phyloP scores from a whole-genome alignment of 2,888 invertebrate species.

The Cryptosula pallasiana region DNA sequence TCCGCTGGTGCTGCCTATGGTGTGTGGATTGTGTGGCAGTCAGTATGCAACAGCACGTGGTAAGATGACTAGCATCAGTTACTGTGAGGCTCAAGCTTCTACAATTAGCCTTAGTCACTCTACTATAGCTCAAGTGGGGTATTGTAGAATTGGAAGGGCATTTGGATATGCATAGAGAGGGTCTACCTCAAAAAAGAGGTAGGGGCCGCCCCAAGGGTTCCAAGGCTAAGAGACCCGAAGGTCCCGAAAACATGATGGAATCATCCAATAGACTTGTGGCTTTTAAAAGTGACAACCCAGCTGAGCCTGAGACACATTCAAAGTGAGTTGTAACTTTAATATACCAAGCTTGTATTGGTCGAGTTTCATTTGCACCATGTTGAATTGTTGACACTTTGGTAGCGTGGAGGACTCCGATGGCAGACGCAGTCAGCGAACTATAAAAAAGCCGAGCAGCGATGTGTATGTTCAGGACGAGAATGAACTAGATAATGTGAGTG shows the following conservation, averaged over 20 bases:
- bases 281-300: too few relatives aligned
- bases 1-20: conserved; percentile 17
- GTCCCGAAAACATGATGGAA: too few relatives aligned
- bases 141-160: conserved; percentile 4
- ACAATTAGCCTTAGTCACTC: not conserved
- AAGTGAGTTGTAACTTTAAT: too few relatives aligned
- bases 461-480: not conserved
- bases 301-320: too few relatives aligned
- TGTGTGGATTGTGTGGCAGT: conserved; percentile 19
- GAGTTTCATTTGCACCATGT: too few relatives aligned
- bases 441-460: not conserved
- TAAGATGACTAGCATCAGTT: not conserved
- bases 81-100: not conserved
- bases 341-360: too few relatives aligned
- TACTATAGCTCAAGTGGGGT: too few relatives aligned
- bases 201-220: conserved; percentile 11
- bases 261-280: too few relatives aligned
- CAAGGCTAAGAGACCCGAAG: not conserved
- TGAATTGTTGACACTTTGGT: too few relatives aligned
- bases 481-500: conserved; percentile 22
- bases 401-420: too few relatives aligned
- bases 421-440: not conserved
- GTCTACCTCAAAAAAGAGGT: not conserved
- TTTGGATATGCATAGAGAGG: conserved; percentile 7
- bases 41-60: conserved; percentile 20